Evolutionary conservation across 2,797 vertebrate genomes (phyloP).

Genomic region (Merluccius polli): DNA sequence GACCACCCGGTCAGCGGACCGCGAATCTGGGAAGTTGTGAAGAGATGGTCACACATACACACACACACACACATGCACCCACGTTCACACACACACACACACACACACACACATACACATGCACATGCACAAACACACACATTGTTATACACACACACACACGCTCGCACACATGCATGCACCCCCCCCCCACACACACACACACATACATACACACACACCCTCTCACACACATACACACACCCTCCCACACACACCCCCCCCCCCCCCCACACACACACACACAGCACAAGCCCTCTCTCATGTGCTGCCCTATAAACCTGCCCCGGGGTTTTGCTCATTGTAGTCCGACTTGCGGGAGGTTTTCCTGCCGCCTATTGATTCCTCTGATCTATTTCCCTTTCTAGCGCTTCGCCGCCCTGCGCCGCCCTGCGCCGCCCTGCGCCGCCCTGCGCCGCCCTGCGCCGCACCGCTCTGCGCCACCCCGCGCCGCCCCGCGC

Average conservation of each 20-base stretch:
- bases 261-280: too few species aligned
- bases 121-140: neutral
- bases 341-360: slow-evolving; percentile 50
- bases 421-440: slow-evolving; percentile 45
- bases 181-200: neutral
- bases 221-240: neutral
- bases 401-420: slow-evolving; percentile 61
- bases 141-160: slow-evolving; percentile 1
- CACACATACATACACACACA: neutral
- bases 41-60: neutral
- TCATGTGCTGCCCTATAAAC: neutral
- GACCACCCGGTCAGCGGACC: slow-evolving; percentile 20
- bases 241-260: too few species aligned
- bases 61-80: neutral
- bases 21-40: slow-evolving; percentile 7
- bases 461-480: slow-evolving; percentile 44
- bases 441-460: slow-evolving; percentile 52
- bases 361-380: slow-evolving; percentile 57
- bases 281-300: neutral
- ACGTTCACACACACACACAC: neutral
- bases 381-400: slow-evolving; percentile 60
- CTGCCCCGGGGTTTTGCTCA: neutral
- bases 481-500: slow-evolving; percentile 51
- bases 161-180: neutral
- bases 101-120: neutral